Percentiles rank a stretch among this genome's conserved stretches.
Evolutionary conservation across 1,140 invertebrate genomes (phyloP).

Genomic region (Danaus melanippus): DNA sequence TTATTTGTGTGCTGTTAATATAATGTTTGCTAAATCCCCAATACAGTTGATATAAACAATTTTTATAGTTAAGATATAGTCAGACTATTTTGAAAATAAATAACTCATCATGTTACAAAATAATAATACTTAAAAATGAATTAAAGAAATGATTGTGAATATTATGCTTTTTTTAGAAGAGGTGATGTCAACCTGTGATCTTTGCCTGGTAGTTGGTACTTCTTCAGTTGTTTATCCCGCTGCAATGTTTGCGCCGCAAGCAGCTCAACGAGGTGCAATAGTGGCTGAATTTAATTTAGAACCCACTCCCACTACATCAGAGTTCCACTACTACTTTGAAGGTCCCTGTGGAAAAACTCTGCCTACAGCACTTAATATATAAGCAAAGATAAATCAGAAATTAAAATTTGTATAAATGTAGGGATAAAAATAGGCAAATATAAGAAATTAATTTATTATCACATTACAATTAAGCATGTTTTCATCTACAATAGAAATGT

Average conservation of each 20-base stretch:
- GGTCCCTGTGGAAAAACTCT: conserved; percentile 83
- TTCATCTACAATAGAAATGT: not conserved
- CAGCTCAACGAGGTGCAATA: conserved; percentile 82
- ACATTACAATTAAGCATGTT: not conserved
- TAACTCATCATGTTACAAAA: not conserved
- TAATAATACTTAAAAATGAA: not conserved
- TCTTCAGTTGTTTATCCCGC: conserved; percentile 93
- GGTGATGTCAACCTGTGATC: conserved; percentile 82
- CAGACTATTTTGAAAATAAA: too few species aligned
- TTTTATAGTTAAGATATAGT: too few species aligned
- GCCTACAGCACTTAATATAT: conserved; percentile 70
- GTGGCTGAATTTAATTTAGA: conserved; percentile 95
- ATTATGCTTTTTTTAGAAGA: conserved; percentile 59
- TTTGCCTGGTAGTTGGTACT: conserved; percentile 89
- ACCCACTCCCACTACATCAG: conserved; percentile 79
- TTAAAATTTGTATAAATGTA: conserved; percentile 1
- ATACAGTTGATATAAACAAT: too few species aligned
- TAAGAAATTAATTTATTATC: not conserved
- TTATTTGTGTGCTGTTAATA: conserved; percentile 3
- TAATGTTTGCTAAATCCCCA: not conserved
- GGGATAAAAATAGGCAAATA: not conserved
- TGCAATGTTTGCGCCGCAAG: conserved; percentile 91
- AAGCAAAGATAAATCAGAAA: not conserved
- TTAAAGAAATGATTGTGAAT: not conserved
- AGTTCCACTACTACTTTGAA: conserved; percentile 84